Percentiles rank a stretch among this genome's conserved stretches.
phyloP scores from a whole-genome alignment of 1,140 invertebrate genomes.

The Ips nitidus region DNA sequence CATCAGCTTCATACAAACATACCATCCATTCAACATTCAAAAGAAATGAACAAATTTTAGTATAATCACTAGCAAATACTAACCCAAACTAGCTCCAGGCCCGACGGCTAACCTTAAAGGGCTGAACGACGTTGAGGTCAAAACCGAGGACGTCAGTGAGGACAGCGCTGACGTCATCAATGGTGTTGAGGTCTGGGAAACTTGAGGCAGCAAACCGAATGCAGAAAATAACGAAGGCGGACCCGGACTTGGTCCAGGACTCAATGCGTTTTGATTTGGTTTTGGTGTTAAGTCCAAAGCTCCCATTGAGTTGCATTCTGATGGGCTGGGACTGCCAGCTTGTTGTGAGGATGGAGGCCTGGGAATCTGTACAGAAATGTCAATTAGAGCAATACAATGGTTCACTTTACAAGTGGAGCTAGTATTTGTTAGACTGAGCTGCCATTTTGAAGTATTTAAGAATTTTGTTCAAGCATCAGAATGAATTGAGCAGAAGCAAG shows the following conservation, averaged over 20 bases:
- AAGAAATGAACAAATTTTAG: neutral
- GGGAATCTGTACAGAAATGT: conserved; percentile 43
- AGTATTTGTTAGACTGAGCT: too few species aligned
- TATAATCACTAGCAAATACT: conserved; percentile 2
- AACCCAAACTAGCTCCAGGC: conserved; percentile 64
- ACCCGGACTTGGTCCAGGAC: conserved; percentile 48
- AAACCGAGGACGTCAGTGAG: conserved; percentile 74
- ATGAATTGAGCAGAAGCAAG: too few species aligned
- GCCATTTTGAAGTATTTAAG: too few species aligned
- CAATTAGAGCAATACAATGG: too few species aligned
- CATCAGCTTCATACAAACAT: neutral
- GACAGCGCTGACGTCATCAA: conserved; percentile 69
- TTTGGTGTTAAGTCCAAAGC: conserved; percentile 62
- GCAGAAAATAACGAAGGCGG: conserved; percentile 64
- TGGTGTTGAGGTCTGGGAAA: conserved; percentile 57
- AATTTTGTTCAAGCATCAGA: too few species aligned
- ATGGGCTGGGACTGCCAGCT: conserved; percentile 52
- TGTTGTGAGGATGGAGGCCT: conserved; percentile 50
- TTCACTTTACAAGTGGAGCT: too few species aligned
- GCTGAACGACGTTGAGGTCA: conserved; percentile 76
- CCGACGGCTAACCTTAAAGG: conserved; percentile 76
- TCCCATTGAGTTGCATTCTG: conserved; percentile 58
- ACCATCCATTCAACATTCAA: neutral
- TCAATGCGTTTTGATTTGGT: conserved; percentile 45
- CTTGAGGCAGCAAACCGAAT: conserved; percentile 63